Evolutionary conservation across 2,888 invertebrate species (phyloP), one percentile per base, ranked within the genome.

Genomic region (Spisula subtruncata): DNA sequence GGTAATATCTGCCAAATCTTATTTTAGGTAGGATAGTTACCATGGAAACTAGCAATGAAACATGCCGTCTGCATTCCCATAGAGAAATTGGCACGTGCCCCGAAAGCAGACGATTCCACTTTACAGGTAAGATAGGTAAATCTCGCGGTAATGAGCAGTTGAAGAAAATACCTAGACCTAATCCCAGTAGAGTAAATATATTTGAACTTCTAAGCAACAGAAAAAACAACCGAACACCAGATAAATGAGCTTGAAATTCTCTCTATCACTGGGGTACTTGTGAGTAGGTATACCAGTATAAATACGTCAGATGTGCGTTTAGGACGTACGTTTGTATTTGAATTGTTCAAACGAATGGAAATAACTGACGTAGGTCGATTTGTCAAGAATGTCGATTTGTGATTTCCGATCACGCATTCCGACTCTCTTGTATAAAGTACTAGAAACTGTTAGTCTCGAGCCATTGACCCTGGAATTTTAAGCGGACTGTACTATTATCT

Each of bases 61-160:
- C 89, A 91, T 91, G 89, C 90, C 89, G 92, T 90, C 92, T 92
- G 92, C 92, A 92, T 92, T 92, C 89, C 83, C 85, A 88, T 85
- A 88, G 83, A 84, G 88, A 89, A 80, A 51, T 86, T 91, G 87
- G 87, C 85, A 81, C 91, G 85, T 80, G 79, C 85, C 79, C 71
- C 80, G 29, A 56, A 48, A 25, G 18, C 51, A 86, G 90, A 84
- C 88, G 90, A 85, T 90, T 87, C 90, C 89, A 75, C 32, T 75
- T 6, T 35, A 75, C 75, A 75, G 75, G 75, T 75, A 75, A 35
- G 75, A 32, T 35, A 75, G 75, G 75, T 75, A 75, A 75, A 32
- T 75, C 29, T 16, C n/a, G 5, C n/a, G 1, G 75, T 35, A 12
- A 66, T 66, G 35, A 75, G 8, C 32, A 32, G 75, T 0, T 75